Percentiles rank a stretch among this genome's conserved stretches.
Evolutionary conservation across 2,797 vertebrate species (phyloP).

Genomic region (Helarctos malayanus): DNA sequence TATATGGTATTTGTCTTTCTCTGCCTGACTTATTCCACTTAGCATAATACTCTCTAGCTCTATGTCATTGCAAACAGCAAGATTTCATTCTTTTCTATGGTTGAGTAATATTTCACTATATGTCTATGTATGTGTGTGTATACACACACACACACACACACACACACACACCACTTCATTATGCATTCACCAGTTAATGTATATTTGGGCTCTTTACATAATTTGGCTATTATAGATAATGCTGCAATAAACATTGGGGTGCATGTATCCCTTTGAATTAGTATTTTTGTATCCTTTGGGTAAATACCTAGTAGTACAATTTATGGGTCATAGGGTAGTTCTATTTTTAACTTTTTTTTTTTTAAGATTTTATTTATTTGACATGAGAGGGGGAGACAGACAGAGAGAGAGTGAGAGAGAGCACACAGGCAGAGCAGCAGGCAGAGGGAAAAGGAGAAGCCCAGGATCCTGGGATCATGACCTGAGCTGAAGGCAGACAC

Average conservation of each 20-base stretch:
- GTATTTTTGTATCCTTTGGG: not conserved
- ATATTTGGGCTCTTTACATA: not conserved
- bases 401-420: no score
- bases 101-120: not conserved
- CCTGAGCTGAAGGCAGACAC: no score
- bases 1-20: not conserved
- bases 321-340: no score
- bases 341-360: no score
- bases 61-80: not conserved
- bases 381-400: no score
- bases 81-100: not conserved
- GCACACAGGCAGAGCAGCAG: no score
- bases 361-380: no score
- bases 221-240: not conserved
- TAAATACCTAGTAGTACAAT: no score
- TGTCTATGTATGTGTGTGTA: not conserved
- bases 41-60: not conserved
- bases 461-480: no score
- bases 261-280: not conserved
- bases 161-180: not conserved
- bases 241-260: not conserved
- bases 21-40: not conserved
- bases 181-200: not conserved
- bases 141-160: not conserved
- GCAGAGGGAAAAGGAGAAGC: no score